Percentiles rank a stretch among this genome's conserved stretches.
Conservation (phyloP, 2,888 invertebrate species). For the Rhabditophanes sp. region DNA sequence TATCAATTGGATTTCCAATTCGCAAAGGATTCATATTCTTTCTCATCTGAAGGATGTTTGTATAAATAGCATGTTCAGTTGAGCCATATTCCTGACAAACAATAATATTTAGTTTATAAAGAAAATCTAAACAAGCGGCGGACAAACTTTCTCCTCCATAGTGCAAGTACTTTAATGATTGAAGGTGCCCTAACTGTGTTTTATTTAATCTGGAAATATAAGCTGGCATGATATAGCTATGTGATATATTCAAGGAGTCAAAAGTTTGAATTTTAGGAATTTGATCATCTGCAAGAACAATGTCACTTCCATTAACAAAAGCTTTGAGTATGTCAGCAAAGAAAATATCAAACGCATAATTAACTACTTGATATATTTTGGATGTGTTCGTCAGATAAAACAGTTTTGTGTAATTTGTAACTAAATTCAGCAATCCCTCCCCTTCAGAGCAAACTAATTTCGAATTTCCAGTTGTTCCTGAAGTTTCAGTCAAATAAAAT, state of each 20-base stretch:
- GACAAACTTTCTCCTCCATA: slow-evolving; percentile 24
- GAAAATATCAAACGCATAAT: slow-evolving; percentile 37
- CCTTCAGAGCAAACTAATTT: slow-evolving; percentile 24
- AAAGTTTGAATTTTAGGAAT: slow-evolving; percentile 15
- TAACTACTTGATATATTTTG: slow-evolving; percentile 29
- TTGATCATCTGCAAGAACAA: slow-evolving; percentile 16
- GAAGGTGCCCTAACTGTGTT: slow-evolving; percentile 3
- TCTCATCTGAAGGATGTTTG: slow-evolving; percentile 12
- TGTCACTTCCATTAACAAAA: slow-evolving; percentile 12
- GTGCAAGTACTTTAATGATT: slow-evolving; percentile 14
- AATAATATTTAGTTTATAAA: neutral
- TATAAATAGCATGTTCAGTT: slow-evolving; percentile 32
- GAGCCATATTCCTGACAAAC: slow-evolving; percentile 27
- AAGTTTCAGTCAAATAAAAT: slow-evolving; percentile 28
- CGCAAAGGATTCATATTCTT: slow-evolving; percentile 1
- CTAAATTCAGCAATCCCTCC: slow-evolving; percentile 22
- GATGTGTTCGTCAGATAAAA: slow-evolving; percentile 12
- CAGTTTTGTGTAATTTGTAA: slow-evolving; percentile 15
- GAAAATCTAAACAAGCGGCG: slow-evolving; percentile 4
- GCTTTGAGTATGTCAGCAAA: slow-evolving; percentile 28
- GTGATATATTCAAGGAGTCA: slow-evolving; percentile 9
- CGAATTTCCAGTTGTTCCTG: slow-evolving; percentile 32
- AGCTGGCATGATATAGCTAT: slow-evolving; percentile 35
- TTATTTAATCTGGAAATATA: slow-evolving; percentile 11
- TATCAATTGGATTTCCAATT: slow-evolving; percentile 15